Conservation (phyloP, 2,888 invertebrate species). For the Tribolium freemani region DNA sequence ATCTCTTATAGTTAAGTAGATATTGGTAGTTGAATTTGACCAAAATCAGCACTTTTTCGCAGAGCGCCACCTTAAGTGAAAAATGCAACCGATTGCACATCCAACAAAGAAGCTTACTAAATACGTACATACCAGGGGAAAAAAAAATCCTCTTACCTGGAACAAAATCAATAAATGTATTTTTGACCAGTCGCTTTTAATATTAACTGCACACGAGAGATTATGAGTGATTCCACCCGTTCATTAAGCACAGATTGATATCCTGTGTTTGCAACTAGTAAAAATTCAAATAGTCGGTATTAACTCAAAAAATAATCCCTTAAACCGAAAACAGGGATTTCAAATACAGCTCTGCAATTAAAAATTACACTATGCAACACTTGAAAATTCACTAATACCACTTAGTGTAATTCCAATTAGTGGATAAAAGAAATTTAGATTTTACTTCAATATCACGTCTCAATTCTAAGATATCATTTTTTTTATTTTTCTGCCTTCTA, state of each 20-base stretch:
- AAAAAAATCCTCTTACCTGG: background rate
- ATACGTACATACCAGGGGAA: background rate
- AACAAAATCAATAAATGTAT: background rate
- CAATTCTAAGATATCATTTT: too few relatives aligned
- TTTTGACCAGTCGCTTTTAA: background rate
- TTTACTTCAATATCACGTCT: too few relatives aligned
- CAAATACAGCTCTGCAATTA: background rate
- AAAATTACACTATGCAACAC: background rate
- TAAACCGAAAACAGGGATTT: background rate
- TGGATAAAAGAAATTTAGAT: too few relatives aligned
- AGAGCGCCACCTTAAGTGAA: too few relatives aligned
- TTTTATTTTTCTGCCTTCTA: too few relatives aligned
- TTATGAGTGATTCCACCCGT: background rate
- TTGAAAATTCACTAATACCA: too few relatives aligned
- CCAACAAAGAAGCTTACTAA: slow-evolving; percentile 7
- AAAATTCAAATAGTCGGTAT: background rate
- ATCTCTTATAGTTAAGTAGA: too few relatives aligned
- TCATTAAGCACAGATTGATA: background rate
- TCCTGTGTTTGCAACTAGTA: background rate
- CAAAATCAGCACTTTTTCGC: too few relatives aligned
- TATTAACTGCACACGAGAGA: background rate
- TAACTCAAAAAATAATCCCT: background rate
- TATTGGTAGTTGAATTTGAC: too few relatives aligned
- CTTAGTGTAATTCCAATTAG: too few relatives aligned
- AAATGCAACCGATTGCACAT: slow-evolving; percentile 23